phyloP scores from a whole-genome alignment of 2,797 vertebrate species.

The Dicrostonyx torquatus region DNA sequence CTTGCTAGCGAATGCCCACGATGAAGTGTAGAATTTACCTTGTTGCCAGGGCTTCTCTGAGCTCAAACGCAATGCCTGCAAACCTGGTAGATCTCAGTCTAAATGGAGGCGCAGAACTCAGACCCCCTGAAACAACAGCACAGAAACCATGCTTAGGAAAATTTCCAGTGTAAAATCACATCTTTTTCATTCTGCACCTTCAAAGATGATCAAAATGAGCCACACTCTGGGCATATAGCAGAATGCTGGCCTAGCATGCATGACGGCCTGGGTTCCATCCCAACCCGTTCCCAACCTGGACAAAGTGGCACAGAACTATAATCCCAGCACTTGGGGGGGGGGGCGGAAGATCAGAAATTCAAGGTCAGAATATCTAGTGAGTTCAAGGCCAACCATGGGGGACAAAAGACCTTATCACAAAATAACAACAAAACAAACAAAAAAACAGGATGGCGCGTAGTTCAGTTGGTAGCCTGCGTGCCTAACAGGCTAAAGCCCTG shows the following conservation, averaged over 20 bases:
- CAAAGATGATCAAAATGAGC: not conserved
- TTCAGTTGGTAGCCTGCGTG: not conserved
- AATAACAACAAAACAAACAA: not conserved
- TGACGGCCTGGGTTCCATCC: not conserved
- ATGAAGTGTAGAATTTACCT: conserved; percentile 31
- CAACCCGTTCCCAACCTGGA: not conserved
- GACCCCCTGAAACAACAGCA: conserved; percentile 63
- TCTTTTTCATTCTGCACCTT: not conserved
- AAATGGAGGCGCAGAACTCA: conserved; percentile 63
- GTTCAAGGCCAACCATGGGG: not conserved
- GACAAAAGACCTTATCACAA: not conserved
- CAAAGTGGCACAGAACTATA: not conserved
- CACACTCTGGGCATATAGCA: not conserved
- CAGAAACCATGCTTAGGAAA: conserved; percentile 8
- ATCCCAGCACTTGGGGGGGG: not conserved
- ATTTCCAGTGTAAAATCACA: not conserved
- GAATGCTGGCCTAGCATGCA: not conserved
- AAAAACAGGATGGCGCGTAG: not conserved
- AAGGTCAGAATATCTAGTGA: not conserved
- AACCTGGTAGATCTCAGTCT: conserved; percentile 44
- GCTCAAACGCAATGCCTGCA: conserved; percentile 25
- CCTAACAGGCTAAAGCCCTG: not conserved
- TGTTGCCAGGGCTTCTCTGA: conserved; percentile 65
- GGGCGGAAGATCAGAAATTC: not conserved
- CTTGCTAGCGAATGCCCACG: not conserved